Evolutionary conservation across 2,888 invertebrate genomes (phyloP).

Genomic region (Drosophila formosana): DNA sequence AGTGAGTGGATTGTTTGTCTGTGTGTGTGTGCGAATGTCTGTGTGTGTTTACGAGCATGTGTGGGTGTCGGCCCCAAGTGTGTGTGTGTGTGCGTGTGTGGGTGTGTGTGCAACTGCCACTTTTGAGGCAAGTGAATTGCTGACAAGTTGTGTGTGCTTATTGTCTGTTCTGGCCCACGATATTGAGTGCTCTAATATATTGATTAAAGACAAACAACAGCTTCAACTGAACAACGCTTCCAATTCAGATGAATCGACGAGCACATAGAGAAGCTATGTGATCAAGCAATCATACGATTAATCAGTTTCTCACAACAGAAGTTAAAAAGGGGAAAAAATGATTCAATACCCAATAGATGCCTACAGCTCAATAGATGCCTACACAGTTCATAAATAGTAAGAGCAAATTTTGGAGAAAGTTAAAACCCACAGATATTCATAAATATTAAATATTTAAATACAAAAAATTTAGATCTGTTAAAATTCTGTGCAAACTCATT

Average conservation of each 20-base stretch:
- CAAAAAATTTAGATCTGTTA: too few species aligned
- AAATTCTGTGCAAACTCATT: too few species aligned
- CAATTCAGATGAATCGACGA: neutral
- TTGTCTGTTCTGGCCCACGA: constrained; percentile 22
- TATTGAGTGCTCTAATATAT: constrained; percentile 22
- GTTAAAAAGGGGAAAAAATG: neutral
- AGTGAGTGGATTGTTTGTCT: constrained; percentile 21
- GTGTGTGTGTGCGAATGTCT: constrained; percentile 12
- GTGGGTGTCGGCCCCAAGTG: constrained; percentile 2
- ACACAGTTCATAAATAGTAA: too few species aligned
- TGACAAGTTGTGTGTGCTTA: constrained; percentile 31
- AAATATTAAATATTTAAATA: too few species aligned
- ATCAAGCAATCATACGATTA: neutral
- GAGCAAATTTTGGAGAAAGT: too few species aligned
- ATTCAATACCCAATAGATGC: too few species aligned
- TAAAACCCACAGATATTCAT: too few species aligned
- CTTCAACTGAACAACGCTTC: neutral
- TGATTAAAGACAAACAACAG: constrained; percentile 49
- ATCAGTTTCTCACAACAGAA: neutral
- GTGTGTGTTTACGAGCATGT: neutral
- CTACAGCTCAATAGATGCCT: too few species aligned
- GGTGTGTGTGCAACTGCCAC: constrained; percentile 27
- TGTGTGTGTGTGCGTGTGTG: constrained; percentile 11
- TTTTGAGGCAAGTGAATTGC: constrained; percentile 41
- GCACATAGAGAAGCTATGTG: neutral